phyloP scores from a whole-genome alignment of 53 echinoderm and acorn worm genomes.

The Hippasteria phrygiana region DNA sequence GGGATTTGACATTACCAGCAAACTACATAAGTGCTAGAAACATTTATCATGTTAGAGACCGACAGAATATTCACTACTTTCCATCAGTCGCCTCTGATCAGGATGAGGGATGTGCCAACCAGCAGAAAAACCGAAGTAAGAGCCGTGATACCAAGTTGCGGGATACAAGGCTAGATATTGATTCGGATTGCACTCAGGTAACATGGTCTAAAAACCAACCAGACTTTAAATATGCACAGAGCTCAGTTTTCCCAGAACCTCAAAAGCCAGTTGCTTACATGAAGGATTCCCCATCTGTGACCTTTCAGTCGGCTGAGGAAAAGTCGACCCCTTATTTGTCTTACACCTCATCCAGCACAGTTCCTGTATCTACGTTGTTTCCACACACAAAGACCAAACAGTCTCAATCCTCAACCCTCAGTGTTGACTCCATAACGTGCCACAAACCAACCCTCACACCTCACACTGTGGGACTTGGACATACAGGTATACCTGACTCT shows the following conservation, averaged over 20 bases:
- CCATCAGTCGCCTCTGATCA: neutral
- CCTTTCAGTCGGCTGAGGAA: neutral
- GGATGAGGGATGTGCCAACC: neutral
- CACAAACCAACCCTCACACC: conserved; percentile 12
- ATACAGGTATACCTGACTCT: neutral
- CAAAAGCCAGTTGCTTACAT: neutral
- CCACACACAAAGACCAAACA: neutral
- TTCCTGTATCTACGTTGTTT: neutral
- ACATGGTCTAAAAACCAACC: conserved; percentile 26
- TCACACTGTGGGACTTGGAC: neutral
- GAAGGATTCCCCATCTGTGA: neutral
- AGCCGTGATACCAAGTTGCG: neutral
- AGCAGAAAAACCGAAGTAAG: neutral
- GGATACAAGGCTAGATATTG: neutral
- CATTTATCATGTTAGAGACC: neutral
- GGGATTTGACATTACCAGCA: neutral
- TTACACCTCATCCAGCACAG: neutral
- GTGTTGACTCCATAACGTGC: neutral
- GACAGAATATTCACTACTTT: neutral
- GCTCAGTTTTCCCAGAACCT: neutral
- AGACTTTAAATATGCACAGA: neutral
- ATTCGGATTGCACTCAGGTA: conserved; percentile 1
- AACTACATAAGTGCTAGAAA: neutral
- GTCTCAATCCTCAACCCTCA: neutral
- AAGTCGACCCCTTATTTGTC: neutral